These are phyloP conservation scores for Tribolium castaneum DNA, from an alignment of 1,140 invertebrate genomes.

Conservation along the genomic window DNA sequence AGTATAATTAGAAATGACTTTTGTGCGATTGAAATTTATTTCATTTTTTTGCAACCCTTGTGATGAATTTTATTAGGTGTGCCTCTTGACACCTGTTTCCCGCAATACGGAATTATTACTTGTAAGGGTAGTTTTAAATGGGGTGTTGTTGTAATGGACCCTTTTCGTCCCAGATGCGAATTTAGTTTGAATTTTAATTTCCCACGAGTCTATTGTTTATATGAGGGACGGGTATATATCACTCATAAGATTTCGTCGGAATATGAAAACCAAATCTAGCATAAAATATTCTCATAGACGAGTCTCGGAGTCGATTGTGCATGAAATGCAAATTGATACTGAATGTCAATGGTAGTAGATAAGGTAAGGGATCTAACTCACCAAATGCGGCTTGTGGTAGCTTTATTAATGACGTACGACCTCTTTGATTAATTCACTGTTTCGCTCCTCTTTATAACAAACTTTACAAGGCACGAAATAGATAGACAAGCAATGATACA, in stretches of 20 bases:
- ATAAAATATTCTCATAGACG: slow-evolving; percentile 34
- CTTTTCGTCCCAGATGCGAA: slow-evolving; percentile 1
- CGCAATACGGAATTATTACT: background rate
- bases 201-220: slow-evolving; percentile 38
- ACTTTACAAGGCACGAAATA: background rate
- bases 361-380: slow-evolving; percentile 33
- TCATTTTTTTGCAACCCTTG: background rate
- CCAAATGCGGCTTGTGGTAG: slow-evolving; percentile 38
- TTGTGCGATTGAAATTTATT: slow-evolving; percentile 3
- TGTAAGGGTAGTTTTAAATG: slow-evolving; percentile 19
- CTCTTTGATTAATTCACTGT: slow-evolving; percentile 45
- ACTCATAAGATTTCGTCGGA: slow-evolving; percentile 14
- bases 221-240: background rate
- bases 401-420: slow-evolving; percentile 44
- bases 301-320: slow-evolving; percentile 43
- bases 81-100: background rate
- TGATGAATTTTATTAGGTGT: background rate
- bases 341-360: slow-evolving; percentile 42
- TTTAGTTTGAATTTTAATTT: slow-evolving; percentile 41
- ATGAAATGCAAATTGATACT: slow-evolving; percentile 47
- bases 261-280: slow-evolving; percentile 33
- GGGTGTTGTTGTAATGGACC: slow-evolving; percentile 1
- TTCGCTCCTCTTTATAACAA: slow-evolving; percentile 27
- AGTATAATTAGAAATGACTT: slow-evolving; percentile 38
- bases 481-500: background rate